Conservation (phyloP, 2,113 vertebrate species). For the Numenius arquata region DNA sequence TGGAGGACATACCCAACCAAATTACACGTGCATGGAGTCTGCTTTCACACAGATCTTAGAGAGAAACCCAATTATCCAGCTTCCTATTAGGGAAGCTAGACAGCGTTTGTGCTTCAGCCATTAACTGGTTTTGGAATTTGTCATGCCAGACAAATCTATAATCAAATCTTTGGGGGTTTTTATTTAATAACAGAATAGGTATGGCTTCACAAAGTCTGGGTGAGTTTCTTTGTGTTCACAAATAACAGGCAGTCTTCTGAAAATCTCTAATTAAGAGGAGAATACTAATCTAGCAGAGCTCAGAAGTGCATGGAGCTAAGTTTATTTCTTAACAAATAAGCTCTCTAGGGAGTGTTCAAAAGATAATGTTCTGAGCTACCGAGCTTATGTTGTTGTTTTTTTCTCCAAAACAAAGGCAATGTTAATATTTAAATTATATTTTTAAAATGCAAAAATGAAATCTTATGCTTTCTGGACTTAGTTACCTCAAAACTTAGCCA, state of each 20-base stretch:
- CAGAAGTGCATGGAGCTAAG: background rate
- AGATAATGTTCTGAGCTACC: background rate
- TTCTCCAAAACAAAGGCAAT: background rate
- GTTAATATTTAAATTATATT: background rate
- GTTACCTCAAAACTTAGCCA: background rate
- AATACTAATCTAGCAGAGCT: background rate
- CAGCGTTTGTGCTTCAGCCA: slow-evolving; percentile 29
- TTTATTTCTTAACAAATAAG: slow-evolving; percentile 38
- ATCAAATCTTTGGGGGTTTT: slow-evolving; percentile 16
- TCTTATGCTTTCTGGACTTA: background rate
- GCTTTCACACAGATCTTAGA: slow-evolving; percentile 28
- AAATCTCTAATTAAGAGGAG: slow-evolving; percentile 13
- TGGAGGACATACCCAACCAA: background rate
- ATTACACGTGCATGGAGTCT: background rate
- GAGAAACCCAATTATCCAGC: slow-evolving; percentile 29
- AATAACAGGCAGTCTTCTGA: background rate
- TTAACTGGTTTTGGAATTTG: slow-evolving; percentile 24
- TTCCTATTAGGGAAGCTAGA: slow-evolving; percentile 20
- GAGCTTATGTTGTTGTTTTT: background rate
- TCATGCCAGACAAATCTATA: slow-evolving; percentile 34
- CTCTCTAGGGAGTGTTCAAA: background rate
- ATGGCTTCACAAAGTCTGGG: slow-evolving; percentile 14
- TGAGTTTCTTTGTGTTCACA: background rate
- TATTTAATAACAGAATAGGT: slow-evolving; percentile 42
- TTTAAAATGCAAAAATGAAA: background rate